Evolutionary conservation across 2,888 invertebrate species (phyloP).

Genomic region (Acleris cristana): DNA sequence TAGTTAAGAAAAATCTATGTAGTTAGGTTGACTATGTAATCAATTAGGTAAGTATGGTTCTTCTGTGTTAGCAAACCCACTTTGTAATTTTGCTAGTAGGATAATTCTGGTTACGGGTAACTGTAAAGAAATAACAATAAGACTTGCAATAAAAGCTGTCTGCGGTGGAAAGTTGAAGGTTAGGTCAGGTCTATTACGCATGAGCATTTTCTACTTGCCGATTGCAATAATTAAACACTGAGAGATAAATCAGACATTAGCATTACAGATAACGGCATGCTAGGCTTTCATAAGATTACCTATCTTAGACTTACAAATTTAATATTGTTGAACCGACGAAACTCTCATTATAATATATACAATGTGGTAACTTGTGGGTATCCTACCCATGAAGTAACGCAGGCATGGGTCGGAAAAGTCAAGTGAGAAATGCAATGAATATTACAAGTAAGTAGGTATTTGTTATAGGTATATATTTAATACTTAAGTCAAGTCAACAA

Average conservation of each 20-base stretch:
- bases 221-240: neutral
- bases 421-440: too few relatives aligned
- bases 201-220: neutral
- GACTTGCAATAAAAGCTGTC: neutral
- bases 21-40: too few relatives aligned
- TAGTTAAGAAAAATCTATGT: too few relatives aligned
- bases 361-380: neutral
- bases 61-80: too few relatives aligned
- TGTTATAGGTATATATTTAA: too few relatives aligned
- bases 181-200: neutral
- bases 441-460: too few relatives aligned
- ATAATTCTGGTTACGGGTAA: too few relatives aligned
- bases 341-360: neutral
- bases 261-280: neutral
- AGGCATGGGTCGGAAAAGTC: too few relatives aligned
- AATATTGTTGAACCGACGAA: constrained; percentile 10
- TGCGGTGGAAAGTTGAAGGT: constrained; percentile 11
- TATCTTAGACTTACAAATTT: neutral
- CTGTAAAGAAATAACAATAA: neutral
- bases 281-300: constrained; percentile 6
- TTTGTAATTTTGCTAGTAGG: too few relatives aligned
- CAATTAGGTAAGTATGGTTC: too few relatives aligned
- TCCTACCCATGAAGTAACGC: constrained; percentile 4
- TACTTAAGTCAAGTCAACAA: too few relatives aligned
- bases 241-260: neutral